A percentile compares a stretch with the other conserved stretches of the same genome.
phyloP scores from a whole-genome alignment of 2,113 vertebrate genomes.

The Empidonax traillii region DNA sequence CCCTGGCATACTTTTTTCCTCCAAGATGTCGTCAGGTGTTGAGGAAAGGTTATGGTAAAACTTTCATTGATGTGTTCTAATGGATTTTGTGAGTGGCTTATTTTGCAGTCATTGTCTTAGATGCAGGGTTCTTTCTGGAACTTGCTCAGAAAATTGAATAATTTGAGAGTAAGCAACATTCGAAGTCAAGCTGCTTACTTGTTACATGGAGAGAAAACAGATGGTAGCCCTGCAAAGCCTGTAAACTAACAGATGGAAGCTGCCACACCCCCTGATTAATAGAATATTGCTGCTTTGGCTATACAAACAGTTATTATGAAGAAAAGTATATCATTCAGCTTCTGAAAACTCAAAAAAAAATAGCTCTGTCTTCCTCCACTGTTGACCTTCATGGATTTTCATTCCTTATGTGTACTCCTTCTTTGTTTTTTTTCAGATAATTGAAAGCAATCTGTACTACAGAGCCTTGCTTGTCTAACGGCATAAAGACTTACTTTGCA shows the following conservation, averaged over 20 bases:
- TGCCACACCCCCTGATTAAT: slow-evolving; percentile 35
- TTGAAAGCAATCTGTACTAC: neutral
- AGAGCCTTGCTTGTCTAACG: neutral
- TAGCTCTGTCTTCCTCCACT: neutral
- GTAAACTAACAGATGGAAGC: slow-evolving; percentile 57
- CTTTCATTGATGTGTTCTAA: neutral
- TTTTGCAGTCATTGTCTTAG: neutral
- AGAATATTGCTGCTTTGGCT: slow-evolving; percentile 14
- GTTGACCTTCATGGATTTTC: neutral
- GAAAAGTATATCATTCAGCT: neutral
- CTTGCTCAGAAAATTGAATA: neutral
- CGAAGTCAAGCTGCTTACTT: slow-evolving; percentile 18
- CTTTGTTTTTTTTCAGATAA: neutral
- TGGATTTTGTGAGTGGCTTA: neutral
- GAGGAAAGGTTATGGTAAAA: neutral
- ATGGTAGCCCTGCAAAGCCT: slow-evolving; percentile 48
- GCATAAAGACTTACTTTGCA: neutral
- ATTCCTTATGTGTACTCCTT: neutral
- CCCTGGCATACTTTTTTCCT: neutral
- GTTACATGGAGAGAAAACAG: slow-evolving; percentile 24
- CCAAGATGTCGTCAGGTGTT: neutral
- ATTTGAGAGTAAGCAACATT: neutral
- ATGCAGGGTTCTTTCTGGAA: neutral
- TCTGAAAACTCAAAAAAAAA: neutral
- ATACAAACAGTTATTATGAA: neutral